phyloP scores from a whole-genome alignment of 2,797 vertebrate genomes.

The Valencia hispanica region DNA sequence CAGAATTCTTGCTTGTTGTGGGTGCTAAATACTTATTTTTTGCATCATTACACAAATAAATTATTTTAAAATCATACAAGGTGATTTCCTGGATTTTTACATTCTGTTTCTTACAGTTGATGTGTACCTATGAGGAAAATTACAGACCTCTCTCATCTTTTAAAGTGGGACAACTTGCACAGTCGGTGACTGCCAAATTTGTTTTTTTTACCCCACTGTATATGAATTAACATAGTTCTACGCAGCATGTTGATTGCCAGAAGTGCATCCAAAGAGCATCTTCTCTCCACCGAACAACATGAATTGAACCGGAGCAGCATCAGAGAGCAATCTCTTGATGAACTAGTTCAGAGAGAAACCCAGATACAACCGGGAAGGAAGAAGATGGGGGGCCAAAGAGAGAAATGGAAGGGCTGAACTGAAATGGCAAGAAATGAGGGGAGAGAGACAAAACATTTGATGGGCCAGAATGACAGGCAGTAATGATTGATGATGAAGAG shows the following conservation, averaged over 20 bases:
- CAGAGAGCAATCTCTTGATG: constrained; percentile 41
- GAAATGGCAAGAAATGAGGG: not conserved
- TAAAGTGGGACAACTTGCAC: no score
- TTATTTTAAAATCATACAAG: no score
- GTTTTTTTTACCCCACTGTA: no score
- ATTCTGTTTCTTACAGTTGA: no score
- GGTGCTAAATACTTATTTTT: no score
- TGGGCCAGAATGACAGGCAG: constrained; percentile 1
- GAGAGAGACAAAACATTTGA: not conserved
- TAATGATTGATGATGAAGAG: not conserved
- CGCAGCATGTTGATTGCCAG: constrained; percentile 1
- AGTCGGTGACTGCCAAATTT: no score
- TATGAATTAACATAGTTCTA: no score
- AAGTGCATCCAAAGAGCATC: constrained; percentile 48
- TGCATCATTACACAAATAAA: no score
- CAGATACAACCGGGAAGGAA: constrained; percentile 45
- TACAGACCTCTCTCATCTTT: no score
- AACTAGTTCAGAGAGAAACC: constrained; percentile 70
- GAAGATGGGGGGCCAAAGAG: not conserved
- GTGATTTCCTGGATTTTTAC: no score
- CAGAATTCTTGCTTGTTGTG: no score
- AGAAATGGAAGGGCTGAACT: constrained; percentile 7
- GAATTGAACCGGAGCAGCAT: constrained; percentile 35
- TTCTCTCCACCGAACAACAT: constrained; percentile 59
- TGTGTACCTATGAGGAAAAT: no score